These are phyloP conservation scores for Misgurnus mizolepis DNA, from an alignment of 2,113 vertebrate species.

Conservation along the genomic window DNA sequence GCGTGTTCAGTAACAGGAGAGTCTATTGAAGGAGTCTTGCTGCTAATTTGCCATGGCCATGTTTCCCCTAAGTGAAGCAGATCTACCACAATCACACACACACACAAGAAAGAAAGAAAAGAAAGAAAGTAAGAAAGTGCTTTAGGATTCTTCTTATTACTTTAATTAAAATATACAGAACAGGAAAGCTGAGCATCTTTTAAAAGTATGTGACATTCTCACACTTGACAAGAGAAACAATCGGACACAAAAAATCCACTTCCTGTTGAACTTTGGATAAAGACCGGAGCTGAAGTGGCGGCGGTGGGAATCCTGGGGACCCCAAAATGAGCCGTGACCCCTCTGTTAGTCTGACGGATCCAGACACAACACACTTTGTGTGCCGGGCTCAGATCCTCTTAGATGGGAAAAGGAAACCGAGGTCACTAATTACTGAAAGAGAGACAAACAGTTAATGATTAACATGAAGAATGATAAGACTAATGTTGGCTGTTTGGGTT, in stretches of 20 bases:
- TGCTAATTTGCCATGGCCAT: constrained; percentile 55
- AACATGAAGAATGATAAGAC: neutral
- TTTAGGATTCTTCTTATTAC: too few relatives aligned
- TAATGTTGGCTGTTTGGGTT: constrained; percentile 4
- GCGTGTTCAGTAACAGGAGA: constrained; percentile 59
- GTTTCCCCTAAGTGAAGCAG: constrained; percentile 52
- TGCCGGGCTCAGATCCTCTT: constrained; percentile 40
- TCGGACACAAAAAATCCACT: constrained; percentile 44
- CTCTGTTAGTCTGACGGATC: constrained; percentile 43
- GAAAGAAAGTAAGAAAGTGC: too few relatives aligned
- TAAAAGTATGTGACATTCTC: constrained; percentile 55
- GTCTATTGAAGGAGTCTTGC: constrained; percentile 53
- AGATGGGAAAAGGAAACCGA: constrained; percentile 22
- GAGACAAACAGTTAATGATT: constrained; percentile 8
- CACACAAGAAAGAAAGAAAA: neutral
- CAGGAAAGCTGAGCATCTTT: neutral
- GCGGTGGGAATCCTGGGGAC: constrained; percentile 59
- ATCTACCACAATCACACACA: constrained; percentile 43
- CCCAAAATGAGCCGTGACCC: constrained; percentile 55
- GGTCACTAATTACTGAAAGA: constrained; percentile 51
- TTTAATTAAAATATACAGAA: too few relatives aligned
- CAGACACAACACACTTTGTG: constrained; percentile 60
- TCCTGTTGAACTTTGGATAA: constrained; percentile 61
- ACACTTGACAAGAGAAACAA: constrained; percentile 53
- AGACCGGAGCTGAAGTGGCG: constrained; percentile 39